Conservation (phyloP, 2,888 invertebrate species). For the Germaria angustata region DNA sequence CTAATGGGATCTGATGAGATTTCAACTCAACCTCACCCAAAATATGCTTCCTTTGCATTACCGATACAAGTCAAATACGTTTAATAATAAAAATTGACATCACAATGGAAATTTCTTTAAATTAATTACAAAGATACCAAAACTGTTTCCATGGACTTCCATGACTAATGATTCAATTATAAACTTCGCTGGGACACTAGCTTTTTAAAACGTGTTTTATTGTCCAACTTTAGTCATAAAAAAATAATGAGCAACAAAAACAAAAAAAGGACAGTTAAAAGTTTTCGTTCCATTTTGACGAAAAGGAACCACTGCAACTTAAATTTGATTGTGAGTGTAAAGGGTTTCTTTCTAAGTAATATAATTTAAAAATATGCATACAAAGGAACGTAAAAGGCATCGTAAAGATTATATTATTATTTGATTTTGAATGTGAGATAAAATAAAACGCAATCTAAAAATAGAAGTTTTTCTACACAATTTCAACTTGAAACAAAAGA, state of each 20-base stretch:
- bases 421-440: not conserved
- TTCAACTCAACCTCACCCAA: too few relatives aligned
- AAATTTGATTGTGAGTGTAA: not conserved
- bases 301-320: constrained; percentile 19
- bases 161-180: too few relatives aligned
- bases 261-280: not conserved
- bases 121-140: too few relatives aligned
- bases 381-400: not conserved
- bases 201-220: constrained; percentile 36
- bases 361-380: not conserved
- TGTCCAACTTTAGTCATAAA: constrained; percentile 26
- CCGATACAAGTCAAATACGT: too few relatives aligned
- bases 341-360: not conserved
- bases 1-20: too few relatives aligned
- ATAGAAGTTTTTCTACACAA: not conserved
- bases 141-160: too few relatives aligned
- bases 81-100: too few relatives aligned
- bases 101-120: too few relatives aligned
- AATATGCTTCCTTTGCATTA: too few relatives aligned
- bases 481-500: not conserved
- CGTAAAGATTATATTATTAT: not conserved
- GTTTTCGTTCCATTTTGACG: not conserved
- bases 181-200: constrained; percentile 54
- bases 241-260: not conserved
- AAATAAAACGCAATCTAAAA: not conserved